Base-by-base conservation (phyloP, 1,140 invertebrate species). In the Nymphalis io region DNA sequence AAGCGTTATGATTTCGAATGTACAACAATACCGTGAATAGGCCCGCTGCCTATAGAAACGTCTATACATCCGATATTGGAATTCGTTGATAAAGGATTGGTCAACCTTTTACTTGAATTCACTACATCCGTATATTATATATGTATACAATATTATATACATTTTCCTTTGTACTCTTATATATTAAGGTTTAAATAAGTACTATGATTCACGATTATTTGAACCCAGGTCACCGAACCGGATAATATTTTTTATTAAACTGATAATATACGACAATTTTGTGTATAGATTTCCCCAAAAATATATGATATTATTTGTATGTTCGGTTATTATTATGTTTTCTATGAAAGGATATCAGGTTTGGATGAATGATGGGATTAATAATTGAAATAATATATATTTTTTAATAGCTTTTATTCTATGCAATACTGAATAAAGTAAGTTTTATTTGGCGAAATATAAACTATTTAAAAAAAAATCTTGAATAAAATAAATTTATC, bases 31-130 rank as follows among this genome's bases (percentile, higher is more conserved):
- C 70, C 74, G 76, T 86, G 82, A 86, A 86, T 84, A 79, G 75
- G 72, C 72, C 58, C 69, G 60, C 53, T 65, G 48, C 65, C 76
- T 74, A 81, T 80, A 80, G 76, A 70, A 61, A 40, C 63, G 68
- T 79, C 81, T 82, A 81, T 83, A 83, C 81, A 73, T 73, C 61
- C 75, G 81, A 84, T 89, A 89, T 89, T 85, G 84, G 85, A 84
- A 84, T 84, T 78, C 62, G 68, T 74, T 75, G 78, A 87, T 83
- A 87, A 85, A 85, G 80, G 80, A 80, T 74, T 87, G 85, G 85
- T 83, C 84, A 85, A 84, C 83, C 85, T 84, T 87, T 85, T 82
- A 83, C 70, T 68, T 46, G 72, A 53, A 68, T 60, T 59, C 65
- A 69, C 53, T 60, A 38, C 65, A 59, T 72, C 66, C 68, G 15